Conservation (phyloP, 1,140 invertebrate genomes). For the Neomicropteryx cornuta region DNA sequence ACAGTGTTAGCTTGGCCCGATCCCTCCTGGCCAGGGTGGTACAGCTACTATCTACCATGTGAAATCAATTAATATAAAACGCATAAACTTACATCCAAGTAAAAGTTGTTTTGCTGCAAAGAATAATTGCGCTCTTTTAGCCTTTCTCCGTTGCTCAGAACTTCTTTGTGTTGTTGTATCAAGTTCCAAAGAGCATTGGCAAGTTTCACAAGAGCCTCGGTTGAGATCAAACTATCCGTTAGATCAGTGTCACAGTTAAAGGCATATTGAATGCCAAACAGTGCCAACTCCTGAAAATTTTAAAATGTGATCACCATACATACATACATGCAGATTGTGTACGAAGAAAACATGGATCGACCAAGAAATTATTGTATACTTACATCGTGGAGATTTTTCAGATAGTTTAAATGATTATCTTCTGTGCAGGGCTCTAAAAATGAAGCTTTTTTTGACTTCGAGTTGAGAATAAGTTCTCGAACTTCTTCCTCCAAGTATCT, state of each 20-base stretch:
- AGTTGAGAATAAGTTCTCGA: constrained; percentile 11
- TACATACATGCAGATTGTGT: not conserved
- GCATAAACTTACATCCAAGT: constrained; percentile 12
- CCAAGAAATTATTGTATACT: not conserved
- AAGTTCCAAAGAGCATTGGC: constrained; percentile 12
- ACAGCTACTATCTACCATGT: not conserved
- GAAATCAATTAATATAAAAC: not conserved
- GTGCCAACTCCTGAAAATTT: constrained; percentile 6
- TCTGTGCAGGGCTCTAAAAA: constrained; percentile 13
- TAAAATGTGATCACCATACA: constrained; percentile 1
- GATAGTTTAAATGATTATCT: constrained; percentile 12
- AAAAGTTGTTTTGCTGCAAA: constrained; percentile 14
- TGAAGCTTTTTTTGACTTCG: constrained; percentile 11
- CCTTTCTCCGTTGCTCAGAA: constrained; percentile 5
- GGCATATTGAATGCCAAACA: constrained; percentile 3
- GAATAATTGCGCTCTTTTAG: constrained; percentile 13
- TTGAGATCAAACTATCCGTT: not conserved
- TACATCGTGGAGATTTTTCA: constrained; percentile 12
- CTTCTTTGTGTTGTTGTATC: constrained; percentile 11
- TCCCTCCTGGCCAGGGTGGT: no score
- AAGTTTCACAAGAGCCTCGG: constrained; percentile 7
- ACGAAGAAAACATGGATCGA: not conserved
- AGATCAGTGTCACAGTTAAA: constrained; percentile 5
- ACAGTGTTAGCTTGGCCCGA: no score
- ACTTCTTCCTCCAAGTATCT: constrained; percentile 11